Conservation (phyloP, 2,113 vertebrate species). For the Ciconia maguari region DNA sequence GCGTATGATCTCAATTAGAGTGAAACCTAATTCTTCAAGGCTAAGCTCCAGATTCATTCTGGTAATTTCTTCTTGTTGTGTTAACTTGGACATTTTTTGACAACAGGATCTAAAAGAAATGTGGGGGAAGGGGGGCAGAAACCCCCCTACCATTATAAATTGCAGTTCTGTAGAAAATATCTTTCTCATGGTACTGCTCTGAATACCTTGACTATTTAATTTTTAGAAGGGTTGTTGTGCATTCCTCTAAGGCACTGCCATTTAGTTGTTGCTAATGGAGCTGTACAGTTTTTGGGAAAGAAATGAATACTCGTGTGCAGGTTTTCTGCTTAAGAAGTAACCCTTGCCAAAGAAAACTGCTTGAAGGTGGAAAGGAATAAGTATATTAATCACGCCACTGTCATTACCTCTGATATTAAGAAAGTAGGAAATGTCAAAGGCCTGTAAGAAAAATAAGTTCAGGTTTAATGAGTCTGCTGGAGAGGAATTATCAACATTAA, state of each 20-base stretch:
- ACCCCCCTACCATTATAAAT: constrained; percentile 38
- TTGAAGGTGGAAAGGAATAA: constrained; percentile 76
- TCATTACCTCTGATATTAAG: constrained; percentile 78
- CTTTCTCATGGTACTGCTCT: constrained; percentile 23
- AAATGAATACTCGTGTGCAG: constrained; percentile 67
- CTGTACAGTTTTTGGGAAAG: constrained; percentile 72
- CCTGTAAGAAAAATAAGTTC: constrained; percentile 75
- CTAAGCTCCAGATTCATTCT: constrained; percentile 76
- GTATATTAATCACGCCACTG: constrained; percentile 77
- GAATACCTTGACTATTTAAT: constrained; percentile 54
- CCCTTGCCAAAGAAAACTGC: constrained; percentile 73
- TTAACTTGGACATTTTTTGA: constrained; percentile 84
- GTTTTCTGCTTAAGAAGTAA: constrained; percentile 60
- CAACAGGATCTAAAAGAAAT: constrained; percentile 67
- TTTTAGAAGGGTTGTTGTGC: constrained; percentile 37
- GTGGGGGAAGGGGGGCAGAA: neutral
- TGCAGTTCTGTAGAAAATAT: constrained; percentile 61
- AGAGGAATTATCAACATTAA: constrained; percentile 78
- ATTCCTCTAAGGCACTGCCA: constrained; percentile 51
- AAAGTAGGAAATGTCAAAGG: constrained; percentile 76
- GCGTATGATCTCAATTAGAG: constrained; percentile 89
- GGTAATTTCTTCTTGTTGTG: constrained; percentile 80
- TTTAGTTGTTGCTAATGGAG: constrained; percentile 65
- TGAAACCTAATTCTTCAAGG: constrained; percentile 86
- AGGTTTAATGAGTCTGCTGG: constrained; percentile 74